These are phyloP conservation scores for Harpalus rubripes DNA, from an alignment of 2,888 invertebrate species.

Conservation along the genomic window DNA sequence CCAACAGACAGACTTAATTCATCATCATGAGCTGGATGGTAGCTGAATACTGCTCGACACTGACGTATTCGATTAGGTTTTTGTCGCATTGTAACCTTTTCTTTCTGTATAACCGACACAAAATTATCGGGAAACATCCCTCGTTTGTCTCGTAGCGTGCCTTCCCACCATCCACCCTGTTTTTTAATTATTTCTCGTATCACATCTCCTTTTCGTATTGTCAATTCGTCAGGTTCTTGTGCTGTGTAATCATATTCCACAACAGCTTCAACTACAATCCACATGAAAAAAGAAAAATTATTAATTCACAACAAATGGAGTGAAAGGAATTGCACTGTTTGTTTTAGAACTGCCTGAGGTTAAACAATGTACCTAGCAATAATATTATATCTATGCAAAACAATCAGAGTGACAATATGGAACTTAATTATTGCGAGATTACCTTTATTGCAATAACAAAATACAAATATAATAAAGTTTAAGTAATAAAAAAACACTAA, in stretches of 20 bases:
- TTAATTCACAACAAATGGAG: slow-evolving; percentile 32
- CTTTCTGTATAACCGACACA: slow-evolving; percentile 83
- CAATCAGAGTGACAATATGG: slow-evolving; percentile 12
- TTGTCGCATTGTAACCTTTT: slow-evolving; percentile 64
- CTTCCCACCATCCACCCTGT: slow-evolving; percentile 95
- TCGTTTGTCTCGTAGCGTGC: slow-evolving; percentile 87
- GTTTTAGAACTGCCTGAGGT: slow-evolving; percentile 22
- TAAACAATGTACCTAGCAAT: slow-evolving; percentile 25
- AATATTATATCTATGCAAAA: neutral
- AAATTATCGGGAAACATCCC: slow-evolving; percentile 97
- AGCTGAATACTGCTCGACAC: slow-evolving; percentile 93
- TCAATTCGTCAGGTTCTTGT: slow-evolving; percentile 91
- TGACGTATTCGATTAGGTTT: slow-evolving; percentile 79
- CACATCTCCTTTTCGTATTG: slow-evolving; percentile 89
- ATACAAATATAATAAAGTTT: slow-evolving; percentile 38
- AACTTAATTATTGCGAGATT: neutral
- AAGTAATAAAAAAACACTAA: slow-evolving; percentile 46
- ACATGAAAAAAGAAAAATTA: slow-evolving; percentile 63
- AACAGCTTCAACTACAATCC: slow-evolving; percentile 85
- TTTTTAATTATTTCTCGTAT: slow-evolving; percentile 88
- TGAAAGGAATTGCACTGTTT: slow-evolving; percentile 33
- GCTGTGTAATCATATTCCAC: slow-evolving; percentile 93
- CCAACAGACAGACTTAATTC: slow-evolving; percentile 93
- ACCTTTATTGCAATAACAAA: slow-evolving; percentile 9
- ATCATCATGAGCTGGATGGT: slow-evolving; percentile 95